A percentile compares a stretch with the other conserved stretches of the same genome.
These are phyloP conservation scores for Heliconius sara DNA, from an alignment of 2,888 invertebrate species.

Conservation along the genomic window DNA sequence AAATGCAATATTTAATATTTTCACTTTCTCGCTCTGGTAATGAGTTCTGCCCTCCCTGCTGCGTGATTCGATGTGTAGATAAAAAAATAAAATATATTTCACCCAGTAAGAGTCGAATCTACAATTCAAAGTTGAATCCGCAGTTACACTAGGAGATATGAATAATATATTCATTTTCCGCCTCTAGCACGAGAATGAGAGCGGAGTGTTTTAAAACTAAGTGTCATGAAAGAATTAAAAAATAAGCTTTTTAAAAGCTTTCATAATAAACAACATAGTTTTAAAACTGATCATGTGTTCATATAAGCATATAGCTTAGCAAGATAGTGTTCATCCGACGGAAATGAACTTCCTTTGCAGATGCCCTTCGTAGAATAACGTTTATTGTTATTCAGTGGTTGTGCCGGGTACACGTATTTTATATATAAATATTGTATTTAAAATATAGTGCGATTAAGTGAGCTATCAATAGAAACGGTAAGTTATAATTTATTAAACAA, in stretches of 20 bases:
- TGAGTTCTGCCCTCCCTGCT: too few relatives aligned
- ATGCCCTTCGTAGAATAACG: slow-evolving; percentile 35
- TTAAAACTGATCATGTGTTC: neutral
- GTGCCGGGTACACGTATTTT: slow-evolving; percentile 11
- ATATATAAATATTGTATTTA: neutral
- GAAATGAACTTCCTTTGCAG: slow-evolving; percentile 42
- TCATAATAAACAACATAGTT: neutral
- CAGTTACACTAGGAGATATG: too few relatives aligned
- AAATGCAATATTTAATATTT: too few relatives aligned
- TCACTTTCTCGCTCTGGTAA: too few relatives aligned
- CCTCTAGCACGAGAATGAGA: too few relatives aligned
- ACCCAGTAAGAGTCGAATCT: too few relatives aligned
- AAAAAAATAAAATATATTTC: too few relatives aligned
- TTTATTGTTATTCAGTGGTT: slow-evolving; percentile 30
- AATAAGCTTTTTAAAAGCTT: neutral
- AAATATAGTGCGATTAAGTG: neutral
- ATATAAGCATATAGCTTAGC: slow-evolving; percentile 10
- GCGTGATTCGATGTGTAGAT: too few relatives aligned
- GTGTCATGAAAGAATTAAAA: neutral
- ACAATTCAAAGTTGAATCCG: too few relatives aligned
- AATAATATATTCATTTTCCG: too few relatives aligned
- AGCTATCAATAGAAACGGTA: neutral
- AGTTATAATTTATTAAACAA: slow-evolving; percentile 4
- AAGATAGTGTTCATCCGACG: slow-evolving; percentile 39
- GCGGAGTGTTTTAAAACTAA: too few relatives aligned